phyloP scores from a whole-genome alignment of 1,140 invertebrate genomes.

The Gryllus bimaculatus region DNA sequence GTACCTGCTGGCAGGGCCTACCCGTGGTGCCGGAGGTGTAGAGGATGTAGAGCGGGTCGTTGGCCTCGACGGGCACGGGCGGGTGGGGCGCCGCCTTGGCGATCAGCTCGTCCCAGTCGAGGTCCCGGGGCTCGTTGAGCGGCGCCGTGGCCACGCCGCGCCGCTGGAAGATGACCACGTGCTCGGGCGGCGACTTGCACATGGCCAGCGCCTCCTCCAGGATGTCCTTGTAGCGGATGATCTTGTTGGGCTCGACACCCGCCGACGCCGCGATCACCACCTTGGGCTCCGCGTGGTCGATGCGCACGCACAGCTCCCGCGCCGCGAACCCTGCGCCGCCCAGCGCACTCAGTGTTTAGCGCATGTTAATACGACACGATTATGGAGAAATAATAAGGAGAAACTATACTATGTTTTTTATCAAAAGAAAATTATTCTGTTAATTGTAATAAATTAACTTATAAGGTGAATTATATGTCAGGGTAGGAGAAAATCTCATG shows the following conservation, averaged over 20 bases:
- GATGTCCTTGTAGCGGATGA: slow-evolving; percentile 75
- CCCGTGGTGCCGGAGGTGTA: slow-evolving; percentile 90
- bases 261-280: slow-evolving; percentile 83
- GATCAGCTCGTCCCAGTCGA: slow-evolving; percentile 67
- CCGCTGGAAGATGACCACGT: slow-evolving; percentile 74
- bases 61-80: slow-evolving; percentile 77
- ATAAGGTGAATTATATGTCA: too few relatives aligned
- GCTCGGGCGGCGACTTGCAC: slow-evolving; percentile 55
- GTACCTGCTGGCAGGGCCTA: slow-evolving; percentile 25
- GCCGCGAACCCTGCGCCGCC: slow-evolving; percentile 69
- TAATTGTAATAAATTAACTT: too few relatives aligned
- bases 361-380: too few relatives aligned
- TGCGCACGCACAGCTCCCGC: slow-evolving; percentile 70
- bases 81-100: slow-evolving; percentile 52
- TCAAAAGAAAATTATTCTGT: too few relatives aligned
- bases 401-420: too few relatives aligned
- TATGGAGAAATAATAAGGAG: background rate
- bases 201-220: slow-evolving; percentile 73
- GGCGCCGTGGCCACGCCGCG: slow-evolving; percentile 51
- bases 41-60: slow-evolving; percentile 82
- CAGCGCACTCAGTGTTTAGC: too few relatives aligned
- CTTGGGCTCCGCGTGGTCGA: slow-evolving; percentile 79
- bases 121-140: slow-evolving; percentile 52
- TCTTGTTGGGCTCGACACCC: slow-evolving; percentile 76
- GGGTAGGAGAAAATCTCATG: too few relatives aligned